Evolutionary conservation across 2,113 vertebrate genomes (phyloP), one percentile per base, ranked within the genome.

Genomic region (Cavia aperea): DNA sequence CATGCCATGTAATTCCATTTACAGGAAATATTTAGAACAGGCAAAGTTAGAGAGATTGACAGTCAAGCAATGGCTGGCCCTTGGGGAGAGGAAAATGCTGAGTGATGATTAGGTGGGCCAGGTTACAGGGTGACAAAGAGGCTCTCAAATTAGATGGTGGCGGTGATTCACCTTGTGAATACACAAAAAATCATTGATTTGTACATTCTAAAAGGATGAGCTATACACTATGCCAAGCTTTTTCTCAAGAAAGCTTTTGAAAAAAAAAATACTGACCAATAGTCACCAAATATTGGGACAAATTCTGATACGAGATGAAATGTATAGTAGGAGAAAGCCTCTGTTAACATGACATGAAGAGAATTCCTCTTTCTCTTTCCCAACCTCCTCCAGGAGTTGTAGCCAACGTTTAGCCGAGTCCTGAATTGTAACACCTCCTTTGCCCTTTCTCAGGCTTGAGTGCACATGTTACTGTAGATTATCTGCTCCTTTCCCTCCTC

Each of bases 241-340:
- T 54, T 70, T 26, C 66, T 91, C 58, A 91, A 72, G 84, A 77
- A 89, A 86, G 31, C 36, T 43, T 23, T 86, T 79, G 31, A 86
- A 62, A 63, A 86, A 66, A 56, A 1, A 70, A 68, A 78, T 86
- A 68, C 58, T 92, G 68, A 33, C 5, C 51, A 83, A 62, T 72
- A 75, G 33, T 81, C 81, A 73, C 60, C 83, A 93, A 94, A 77
- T 84, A 62, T 65, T 84, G 43, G 81, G 54, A 89, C n/a, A 66
- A 89, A 93, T 56, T 21, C 54, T 93, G 51, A 70, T 63, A 49
- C 84, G 36, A 91, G 43, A 84, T 54, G 36, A 68, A 8, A 83
- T 16, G 43, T 31, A 78, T 83, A 51, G n/a, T 68, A 86, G 65
- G 92, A 93, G 54, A 63, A 60, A 54, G 26, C 33, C 51, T 77